These are phyloP conservation scores for Paralvinella palmiformis DNA, from an alignment of 1,140 invertebrate genomes.

Conservation along the genomic window DNA sequence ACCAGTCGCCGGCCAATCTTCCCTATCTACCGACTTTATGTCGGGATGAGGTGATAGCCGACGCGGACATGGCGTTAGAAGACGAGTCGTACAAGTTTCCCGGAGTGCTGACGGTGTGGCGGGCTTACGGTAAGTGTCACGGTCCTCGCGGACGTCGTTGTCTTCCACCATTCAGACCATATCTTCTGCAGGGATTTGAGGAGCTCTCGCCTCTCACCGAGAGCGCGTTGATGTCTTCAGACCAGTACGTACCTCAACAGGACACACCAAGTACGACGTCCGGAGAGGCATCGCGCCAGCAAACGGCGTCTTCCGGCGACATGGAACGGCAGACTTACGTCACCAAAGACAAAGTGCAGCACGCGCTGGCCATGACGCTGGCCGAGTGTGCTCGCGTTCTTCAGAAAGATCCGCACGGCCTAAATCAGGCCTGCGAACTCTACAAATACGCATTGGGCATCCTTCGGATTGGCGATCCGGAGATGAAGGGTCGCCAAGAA, in stretches of 20 bases:
- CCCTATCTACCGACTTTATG: neutral
- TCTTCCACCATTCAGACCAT: neutral
- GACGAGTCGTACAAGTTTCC: neutral
- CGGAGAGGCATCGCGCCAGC: too few species aligned
- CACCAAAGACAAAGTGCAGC: neutral
- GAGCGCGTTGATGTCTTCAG: neutral
- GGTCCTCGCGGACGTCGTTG: neutral
- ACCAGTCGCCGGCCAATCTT: neutral
- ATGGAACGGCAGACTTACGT: neutral
- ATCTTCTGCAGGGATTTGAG: neutral
- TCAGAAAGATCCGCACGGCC: neutral
- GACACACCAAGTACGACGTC: neutral
- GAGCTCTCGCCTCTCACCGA: conserved; percentile 1
- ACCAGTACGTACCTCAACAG: neutral
- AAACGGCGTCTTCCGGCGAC: neutral
- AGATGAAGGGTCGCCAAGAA: too few species aligned
- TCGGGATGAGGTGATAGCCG: neutral
- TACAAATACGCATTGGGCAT: neutral
- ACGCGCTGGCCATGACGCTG: conserved; percentile 1
- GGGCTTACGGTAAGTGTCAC: neutral
- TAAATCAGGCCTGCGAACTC: neutral
- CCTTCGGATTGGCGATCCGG: too few species aligned
- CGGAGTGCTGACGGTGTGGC: neutral
- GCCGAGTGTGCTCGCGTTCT: neutral
- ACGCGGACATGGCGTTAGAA: neutral